A percentile compares a stretch with the other conserved stretches of the same genome.
Evolutionary conservation across 2,797 vertebrate genomes (phyloP).

Genomic region (Myoxocephalus aenaeus): DNA sequence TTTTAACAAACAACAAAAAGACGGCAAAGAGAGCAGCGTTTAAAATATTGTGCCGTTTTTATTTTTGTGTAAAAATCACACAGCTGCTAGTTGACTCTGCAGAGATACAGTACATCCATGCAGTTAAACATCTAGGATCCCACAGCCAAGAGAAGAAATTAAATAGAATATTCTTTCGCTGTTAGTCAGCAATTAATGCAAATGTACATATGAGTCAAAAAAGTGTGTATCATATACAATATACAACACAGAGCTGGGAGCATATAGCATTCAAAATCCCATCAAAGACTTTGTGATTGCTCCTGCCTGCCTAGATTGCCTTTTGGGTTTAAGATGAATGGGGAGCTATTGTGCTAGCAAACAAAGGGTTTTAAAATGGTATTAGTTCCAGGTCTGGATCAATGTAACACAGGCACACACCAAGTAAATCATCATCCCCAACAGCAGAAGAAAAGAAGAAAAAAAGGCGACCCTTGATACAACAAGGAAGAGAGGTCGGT

Average conservation of each 20-base stretch:
- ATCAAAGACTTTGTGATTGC: slow-evolving; percentile 68
- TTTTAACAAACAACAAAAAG: neutral
- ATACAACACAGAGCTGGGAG: slow-evolving; percentile 86
- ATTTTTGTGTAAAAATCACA: slow-evolving; percentile 98
- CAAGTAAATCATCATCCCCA: slow-evolving; percentile 84
- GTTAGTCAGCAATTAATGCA: slow-evolving; percentile 97
- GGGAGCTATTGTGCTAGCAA: slow-evolving; percentile 65
- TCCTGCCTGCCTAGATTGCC: slow-evolving; percentile 71
- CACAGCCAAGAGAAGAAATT: slow-evolving; percentile 95
- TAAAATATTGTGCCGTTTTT: slow-evolving; percentile 97
- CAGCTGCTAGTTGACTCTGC: slow-evolving; percentile 95
- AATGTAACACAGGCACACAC: slow-evolving; percentile 3
- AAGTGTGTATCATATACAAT: slow-evolving; percentile 94
- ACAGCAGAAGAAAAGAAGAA: slow-evolving; percentile 82
- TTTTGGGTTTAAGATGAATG: slow-evolving; percentile 34
- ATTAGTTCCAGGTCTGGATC: slow-evolving; percentile 71
- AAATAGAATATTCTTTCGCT: slow-evolving; percentile 92
- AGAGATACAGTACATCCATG: slow-evolving; percentile 95
- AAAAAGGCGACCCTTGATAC: slow-evolving; percentile 79
- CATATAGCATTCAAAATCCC: slow-evolving; percentile 72
- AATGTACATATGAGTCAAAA: slow-evolving; percentile 96
- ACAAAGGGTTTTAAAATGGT: slow-evolving; percentile 67
- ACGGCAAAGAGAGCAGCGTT: slow-evolving; percentile 61
- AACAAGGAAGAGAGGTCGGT: slow-evolving; percentile 75
- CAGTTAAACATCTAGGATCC: slow-evolving; percentile 96